Conservation (phyloP, 1,140 invertebrate genomes). For the Nephotettix cincticeps region DNA sequence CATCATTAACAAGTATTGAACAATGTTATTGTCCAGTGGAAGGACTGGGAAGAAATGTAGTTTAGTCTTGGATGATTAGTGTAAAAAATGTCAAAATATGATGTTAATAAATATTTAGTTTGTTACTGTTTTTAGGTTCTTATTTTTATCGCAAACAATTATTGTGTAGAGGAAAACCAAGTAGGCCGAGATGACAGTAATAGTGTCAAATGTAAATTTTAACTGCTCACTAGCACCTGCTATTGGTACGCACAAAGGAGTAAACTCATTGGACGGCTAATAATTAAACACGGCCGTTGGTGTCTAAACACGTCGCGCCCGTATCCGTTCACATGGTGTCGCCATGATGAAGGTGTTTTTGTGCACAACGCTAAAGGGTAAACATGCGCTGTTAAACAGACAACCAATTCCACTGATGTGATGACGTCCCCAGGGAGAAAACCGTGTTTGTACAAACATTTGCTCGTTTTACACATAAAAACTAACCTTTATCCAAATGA, state of each 20-base stretch:
- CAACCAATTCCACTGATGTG: slow-evolving; percentile 10
- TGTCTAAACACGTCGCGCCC: background rate
- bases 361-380: background rate
- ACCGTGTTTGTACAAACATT: background rate
- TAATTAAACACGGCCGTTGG: background rate
- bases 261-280: background rate
- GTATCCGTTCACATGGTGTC: background rate
- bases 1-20: too few species aligned
- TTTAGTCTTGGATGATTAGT: too few species aligned
- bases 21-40: too few species aligned
- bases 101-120: too few species aligned
- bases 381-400: background rate
- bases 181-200: too few species aligned
- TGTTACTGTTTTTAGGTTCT: too few species aligned
- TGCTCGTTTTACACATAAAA: background rate
- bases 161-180: too few species aligned
- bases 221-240: background rate
- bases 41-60: too few species aligned
- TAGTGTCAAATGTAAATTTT: too few species aligned
- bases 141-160: too few species aligned
- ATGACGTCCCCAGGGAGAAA: background rate
- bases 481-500: background rate
- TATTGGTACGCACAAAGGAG: background rate
- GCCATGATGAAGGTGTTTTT: background rate
- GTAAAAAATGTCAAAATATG: too few species aligned